Percentiles rank a stretch among this genome's conserved stretches.
phyloP scores from a whole-genome alignment of 2,888 invertebrate species.

The Nematopogon swammerdamellus region DNA sequence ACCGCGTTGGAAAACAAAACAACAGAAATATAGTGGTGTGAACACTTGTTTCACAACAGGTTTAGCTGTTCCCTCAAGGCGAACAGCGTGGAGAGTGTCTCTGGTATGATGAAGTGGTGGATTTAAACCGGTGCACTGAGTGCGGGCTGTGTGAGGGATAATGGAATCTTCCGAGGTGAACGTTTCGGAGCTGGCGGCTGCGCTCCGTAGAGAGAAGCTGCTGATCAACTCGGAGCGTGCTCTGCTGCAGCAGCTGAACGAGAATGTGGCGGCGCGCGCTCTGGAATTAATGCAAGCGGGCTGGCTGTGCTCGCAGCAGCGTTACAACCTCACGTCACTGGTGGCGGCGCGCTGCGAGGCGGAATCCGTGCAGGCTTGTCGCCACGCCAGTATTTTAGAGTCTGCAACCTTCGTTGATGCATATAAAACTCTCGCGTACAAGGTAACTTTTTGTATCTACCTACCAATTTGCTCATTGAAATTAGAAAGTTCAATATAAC shows the following conservation, averaged over 20 bases:
- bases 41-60: no score
- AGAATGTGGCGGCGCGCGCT: conserved; percentile 61
- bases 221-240: conserved; percentile 84
- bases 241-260: conserved; percentile 73
- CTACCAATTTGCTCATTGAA: no score
- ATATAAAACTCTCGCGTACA: conserved; percentile 80
- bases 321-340: conserved; percentile 74
- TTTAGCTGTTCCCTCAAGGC: no score
- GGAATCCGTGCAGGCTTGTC: conserved; percentile 74
- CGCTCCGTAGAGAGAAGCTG: conserved; percentile 79
- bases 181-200: conserved; percentile 50
- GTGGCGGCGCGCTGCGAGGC: conserved; percentile 72
- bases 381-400: conserved; percentile 49
- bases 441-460: no score
- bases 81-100: no score
- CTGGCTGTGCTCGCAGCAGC: conserved; percentile 87
- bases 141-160: no score
- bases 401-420: conserved; percentile 70
- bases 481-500: no score
- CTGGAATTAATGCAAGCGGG: conserved; percentile 65
- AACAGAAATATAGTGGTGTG: no score
- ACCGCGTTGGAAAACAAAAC: no score
- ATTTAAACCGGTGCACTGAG: no score
- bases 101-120: no score
- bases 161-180: conserved; percentile 20